phyloP scores from a whole-genome alignment of 2,888 invertebrate genomes.

The Harpalus rubripes region DNA sequence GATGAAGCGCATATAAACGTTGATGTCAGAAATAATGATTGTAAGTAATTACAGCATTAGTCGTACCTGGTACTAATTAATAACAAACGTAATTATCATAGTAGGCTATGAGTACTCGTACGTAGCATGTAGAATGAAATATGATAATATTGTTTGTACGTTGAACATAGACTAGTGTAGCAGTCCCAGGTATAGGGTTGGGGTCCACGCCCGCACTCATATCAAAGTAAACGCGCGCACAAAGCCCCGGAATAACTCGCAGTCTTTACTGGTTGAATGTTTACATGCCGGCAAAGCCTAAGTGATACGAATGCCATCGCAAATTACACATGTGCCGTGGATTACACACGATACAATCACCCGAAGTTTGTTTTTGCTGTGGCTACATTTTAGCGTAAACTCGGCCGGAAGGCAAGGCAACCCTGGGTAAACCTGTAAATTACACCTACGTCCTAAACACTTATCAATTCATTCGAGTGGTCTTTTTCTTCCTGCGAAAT shows the following conservation, averaged over 20 bases:
- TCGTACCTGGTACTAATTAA: constrained; percentile 31
- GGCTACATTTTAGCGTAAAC: constrained; percentile 49
- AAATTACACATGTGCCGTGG: constrained; percentile 42
- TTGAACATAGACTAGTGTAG: not conserved
- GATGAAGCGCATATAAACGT: constrained; percentile 18
- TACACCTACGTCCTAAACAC: constrained; percentile 3
- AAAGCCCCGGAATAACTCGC: constrained; percentile 21
- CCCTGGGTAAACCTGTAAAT: constrained; percentile 25
- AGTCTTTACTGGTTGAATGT: constrained; percentile 30
- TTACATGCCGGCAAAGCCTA: constrained; percentile 29
- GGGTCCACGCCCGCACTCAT: not conserved
- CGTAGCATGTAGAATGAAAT: constrained; percentile 26
- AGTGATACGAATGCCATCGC: constrained; percentile 58
- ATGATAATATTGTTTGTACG: constrained; percentile 40
- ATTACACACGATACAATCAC: constrained; percentile 53
- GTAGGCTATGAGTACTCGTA: not conserved
- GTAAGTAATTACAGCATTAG: constrained; percentile 34
- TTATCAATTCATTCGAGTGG: not conserved
- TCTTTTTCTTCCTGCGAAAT: not conserved
- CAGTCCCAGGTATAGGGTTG: not conserved
- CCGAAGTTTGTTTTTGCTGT: constrained; percentile 41
- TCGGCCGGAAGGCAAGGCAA: not conserved
- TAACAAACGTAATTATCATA: constrained; percentile 23
- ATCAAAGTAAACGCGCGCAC: constrained; percentile 15
- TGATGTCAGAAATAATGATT: constrained; percentile 14